These are phyloP conservation scores for Drosophila pseudoananassae DNA, from an alignment of 1,140 invertebrate genomes.

Conservation along the genomic window DNA sequence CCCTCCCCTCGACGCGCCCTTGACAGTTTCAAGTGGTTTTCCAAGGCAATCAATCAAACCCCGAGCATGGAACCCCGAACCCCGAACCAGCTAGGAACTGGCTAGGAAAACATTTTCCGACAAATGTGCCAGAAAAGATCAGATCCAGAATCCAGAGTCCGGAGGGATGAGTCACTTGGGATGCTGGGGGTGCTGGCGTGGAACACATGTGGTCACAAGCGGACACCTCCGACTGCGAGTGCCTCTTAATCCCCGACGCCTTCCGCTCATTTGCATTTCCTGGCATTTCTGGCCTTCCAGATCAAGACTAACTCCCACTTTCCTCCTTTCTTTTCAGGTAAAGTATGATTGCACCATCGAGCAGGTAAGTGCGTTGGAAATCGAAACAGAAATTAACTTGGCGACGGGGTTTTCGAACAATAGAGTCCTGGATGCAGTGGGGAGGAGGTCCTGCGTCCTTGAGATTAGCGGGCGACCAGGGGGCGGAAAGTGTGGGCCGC, in stretches of 20 bases:
- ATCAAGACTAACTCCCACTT: slow-evolving; percentile 5
- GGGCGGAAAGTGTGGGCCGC: slow-evolving; percentile 22
- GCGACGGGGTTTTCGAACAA: slow-evolving; percentile 16
- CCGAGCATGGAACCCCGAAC: too few relatives aligned
- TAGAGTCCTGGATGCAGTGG: too few relatives aligned
- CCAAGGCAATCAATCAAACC: slow-evolving; percentile 77
- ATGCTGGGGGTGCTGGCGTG: background rate
- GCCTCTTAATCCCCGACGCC: slow-evolving; percentile 65
- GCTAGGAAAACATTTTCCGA: slow-evolving; percentile 70
- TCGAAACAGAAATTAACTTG: slow-evolving; percentile 28
- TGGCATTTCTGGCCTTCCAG: slow-evolving; percentile 16
- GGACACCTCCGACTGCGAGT: slow-evolving; percentile 17
- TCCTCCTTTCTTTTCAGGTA: slow-evolving; percentile 52
- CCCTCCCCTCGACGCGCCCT: slow-evolving; percentile 16
- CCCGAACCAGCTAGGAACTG: too few relatives aligned
- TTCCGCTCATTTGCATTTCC: slow-evolving; percentile 63
- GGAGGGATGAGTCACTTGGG: slow-evolving; percentile 30
- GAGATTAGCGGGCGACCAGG: slow-evolving; percentile 18
- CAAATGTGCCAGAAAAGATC: slow-evolving; percentile 70
- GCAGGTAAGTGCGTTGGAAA: slow-evolving; percentile 61
- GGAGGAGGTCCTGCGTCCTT: slow-evolving; percentile 18
- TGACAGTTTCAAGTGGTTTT: slow-evolving; percentile 81
- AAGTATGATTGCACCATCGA: slow-evolving; percentile 50
- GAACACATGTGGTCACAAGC: slow-evolving; percentile 58
- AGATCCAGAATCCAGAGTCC: slow-evolving; percentile 13